These are phyloP conservation scores for Montipora efflorescens DNA, from an alignment of 64 coral and sea anemone species.

Conservation along the genomic window DNA sequence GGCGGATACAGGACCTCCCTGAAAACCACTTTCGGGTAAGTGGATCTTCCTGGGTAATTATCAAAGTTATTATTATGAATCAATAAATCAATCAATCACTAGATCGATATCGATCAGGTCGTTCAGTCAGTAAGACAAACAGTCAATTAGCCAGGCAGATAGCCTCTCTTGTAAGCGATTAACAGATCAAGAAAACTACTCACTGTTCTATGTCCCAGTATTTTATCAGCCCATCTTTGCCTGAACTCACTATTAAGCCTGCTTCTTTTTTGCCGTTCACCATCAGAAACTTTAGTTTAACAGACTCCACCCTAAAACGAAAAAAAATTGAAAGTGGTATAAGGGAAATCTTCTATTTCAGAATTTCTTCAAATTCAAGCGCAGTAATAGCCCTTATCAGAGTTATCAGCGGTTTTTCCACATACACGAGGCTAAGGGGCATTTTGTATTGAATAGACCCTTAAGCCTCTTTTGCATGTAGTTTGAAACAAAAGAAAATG, in stretches of 20 bases:
- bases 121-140: neutral
- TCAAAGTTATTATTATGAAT: neutral
- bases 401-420: no score
- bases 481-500: no score
- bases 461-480: no score
- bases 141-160: neutral
- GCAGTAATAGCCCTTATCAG: neutral
- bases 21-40: no score
- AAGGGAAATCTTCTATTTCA: neutral
- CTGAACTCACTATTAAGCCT: constrained; percentile 86
- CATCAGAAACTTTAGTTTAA: constrained; percentile 83
- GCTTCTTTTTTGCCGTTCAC: constrained; percentile 90
- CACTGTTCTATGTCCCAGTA: constrained; percentile 98
- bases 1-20: no score
- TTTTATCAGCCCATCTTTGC: constrained; percentile 93
- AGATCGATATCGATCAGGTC: neutral
- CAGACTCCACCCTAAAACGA: constrained; percentile 79
- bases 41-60: no score
- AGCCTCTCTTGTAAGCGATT: neutral
- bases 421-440: no score
- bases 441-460: no score
- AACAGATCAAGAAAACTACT: neutral
- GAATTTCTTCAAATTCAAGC: neutral
- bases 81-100: neutral
- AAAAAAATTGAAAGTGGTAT: neutral